A percentile compares a stretch with the other conserved stretches of the same genome.
These are phyloP conservation scores for Dromas ardeola DNA, from an alignment of 2,113 vertebrate genomes.

Conservation along the genomic window DNA sequence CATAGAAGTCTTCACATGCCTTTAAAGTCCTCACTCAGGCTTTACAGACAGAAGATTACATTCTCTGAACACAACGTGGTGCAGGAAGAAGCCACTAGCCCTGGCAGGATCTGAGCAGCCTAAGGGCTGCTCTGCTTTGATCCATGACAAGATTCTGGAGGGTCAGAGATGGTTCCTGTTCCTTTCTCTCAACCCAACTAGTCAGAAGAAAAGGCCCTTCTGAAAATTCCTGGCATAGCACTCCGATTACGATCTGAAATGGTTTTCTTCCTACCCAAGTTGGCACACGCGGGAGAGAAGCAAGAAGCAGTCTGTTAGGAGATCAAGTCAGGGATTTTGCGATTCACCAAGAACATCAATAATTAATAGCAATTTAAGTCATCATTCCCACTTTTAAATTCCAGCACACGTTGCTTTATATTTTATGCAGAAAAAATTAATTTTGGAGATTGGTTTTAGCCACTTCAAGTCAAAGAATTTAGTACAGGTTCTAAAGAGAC, in stretches of 20 bases:
- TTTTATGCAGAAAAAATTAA: background rate
- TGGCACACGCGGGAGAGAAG: background rate
- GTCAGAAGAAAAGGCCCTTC: background rate
- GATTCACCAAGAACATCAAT: background rate
- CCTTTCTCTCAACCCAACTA: background rate
- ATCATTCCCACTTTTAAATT: background rate
- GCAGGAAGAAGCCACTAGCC: background rate
- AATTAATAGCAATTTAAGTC: background rate
- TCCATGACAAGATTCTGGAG: background rate
- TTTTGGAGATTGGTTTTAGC: background rate
- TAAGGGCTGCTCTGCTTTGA: background rate
- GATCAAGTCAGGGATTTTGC: background rate
- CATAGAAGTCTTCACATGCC: background rate
- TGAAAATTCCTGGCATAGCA: background rate
- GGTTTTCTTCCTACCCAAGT: background rate
- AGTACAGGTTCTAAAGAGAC: background rate
- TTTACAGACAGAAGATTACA: background rate
- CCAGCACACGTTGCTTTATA: background rate
- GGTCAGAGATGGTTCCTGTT: background rate
- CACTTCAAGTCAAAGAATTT: background rate
- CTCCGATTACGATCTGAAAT: background rate
- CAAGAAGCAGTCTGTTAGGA: background rate
- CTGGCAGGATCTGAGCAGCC: background rate
- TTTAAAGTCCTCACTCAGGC: background rate
- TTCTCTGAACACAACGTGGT: background rate